Conservation (phyloP, 2,797 vertebrate species). For the Hyperoplus lanceolatus region DNA sequence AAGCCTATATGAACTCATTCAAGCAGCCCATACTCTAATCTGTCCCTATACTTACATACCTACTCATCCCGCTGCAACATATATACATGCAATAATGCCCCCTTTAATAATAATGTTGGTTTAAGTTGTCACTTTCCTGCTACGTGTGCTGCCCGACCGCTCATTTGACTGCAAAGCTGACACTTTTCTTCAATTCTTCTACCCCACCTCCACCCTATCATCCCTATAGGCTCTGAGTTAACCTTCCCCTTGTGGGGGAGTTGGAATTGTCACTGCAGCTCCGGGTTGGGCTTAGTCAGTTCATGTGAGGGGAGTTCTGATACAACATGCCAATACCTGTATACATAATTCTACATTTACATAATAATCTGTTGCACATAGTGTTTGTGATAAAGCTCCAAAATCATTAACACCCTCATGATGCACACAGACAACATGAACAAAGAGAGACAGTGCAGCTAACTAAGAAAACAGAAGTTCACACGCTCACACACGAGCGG, state of each 20-base stretch:
- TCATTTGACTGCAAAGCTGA: too few relatives aligned
- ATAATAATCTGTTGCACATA: slow-evolving; percentile 3
- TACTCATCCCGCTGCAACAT: too few relatives aligned
- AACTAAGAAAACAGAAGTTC: slow-evolving; percentile 19
- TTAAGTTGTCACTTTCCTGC: too few relatives aligned
- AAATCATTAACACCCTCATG: slow-evolving; percentile 21
- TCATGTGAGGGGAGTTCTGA: not conserved
- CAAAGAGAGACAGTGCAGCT: slow-evolving; percentile 11
- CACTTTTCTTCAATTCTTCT: too few relatives aligned
- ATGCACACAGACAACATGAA: slow-evolving; percentile 18
- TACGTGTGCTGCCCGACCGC: too few relatives aligned
- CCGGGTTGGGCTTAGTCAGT: not conserved
- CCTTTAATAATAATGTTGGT: too few relatives aligned
- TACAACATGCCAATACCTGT: not conserved
- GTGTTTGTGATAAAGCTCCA: not conserved
- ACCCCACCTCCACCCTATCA: not conserved
- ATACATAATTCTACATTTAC: slow-evolving; percentile 15
- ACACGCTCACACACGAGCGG: slow-evolving; percentile 11
- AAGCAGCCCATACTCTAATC: too few relatives aligned
- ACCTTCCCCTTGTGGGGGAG: not conserved
- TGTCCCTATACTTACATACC: too few relatives aligned
- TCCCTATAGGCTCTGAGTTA: not conserved
- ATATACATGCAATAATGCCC: too few relatives aligned
- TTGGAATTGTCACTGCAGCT: not conserved
- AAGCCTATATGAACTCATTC: too few relatives aligned